These are phyloP conservation scores for Anhinga rufa DNA, from an alignment of 2,113 vertebrate species.

Conservation along the genomic window DNA sequence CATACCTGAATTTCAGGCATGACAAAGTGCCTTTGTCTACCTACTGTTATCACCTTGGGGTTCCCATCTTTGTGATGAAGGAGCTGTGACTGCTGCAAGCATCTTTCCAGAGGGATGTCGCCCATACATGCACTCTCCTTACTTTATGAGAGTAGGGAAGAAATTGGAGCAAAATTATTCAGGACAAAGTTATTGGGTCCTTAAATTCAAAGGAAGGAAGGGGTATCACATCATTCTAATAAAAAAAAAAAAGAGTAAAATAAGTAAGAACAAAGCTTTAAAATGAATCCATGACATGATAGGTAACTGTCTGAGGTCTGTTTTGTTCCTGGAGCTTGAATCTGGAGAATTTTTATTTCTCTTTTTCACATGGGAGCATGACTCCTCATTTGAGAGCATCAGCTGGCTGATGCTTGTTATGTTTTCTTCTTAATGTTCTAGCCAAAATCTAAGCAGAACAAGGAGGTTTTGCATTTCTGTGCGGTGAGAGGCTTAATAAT, in stretches of 20 bases:
- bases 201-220: not conserved
- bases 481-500: not conserved
- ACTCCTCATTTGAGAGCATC: not conserved
- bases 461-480: not conserved
- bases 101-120: not conserved
- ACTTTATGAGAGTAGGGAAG: not conserved
- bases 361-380: not conserved
- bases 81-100: not conserved
- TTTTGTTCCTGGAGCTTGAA: not conserved
- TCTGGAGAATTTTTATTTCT: not conserved
- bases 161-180: not conserved
- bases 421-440: not conserved
- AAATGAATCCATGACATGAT: not conserved
- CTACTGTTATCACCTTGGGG: rapidly evolving
- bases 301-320: not conserved
- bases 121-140: not conserved
- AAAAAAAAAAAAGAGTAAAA: not conserved
- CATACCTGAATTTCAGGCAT: not conserved
- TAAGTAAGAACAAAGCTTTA: not conserved
- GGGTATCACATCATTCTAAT: not conserved
- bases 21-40: not conserved
- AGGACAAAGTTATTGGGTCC: not conserved
- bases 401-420: not conserved
- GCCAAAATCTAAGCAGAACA: not conserved
- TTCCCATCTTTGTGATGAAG: not conserved